Percentiles rank a stretch among this genome's conserved stretches.
phyloP scores from a whole-genome alignment of 2,797 vertebrate genomes.

The Crocidura indochinensis region DNA sequence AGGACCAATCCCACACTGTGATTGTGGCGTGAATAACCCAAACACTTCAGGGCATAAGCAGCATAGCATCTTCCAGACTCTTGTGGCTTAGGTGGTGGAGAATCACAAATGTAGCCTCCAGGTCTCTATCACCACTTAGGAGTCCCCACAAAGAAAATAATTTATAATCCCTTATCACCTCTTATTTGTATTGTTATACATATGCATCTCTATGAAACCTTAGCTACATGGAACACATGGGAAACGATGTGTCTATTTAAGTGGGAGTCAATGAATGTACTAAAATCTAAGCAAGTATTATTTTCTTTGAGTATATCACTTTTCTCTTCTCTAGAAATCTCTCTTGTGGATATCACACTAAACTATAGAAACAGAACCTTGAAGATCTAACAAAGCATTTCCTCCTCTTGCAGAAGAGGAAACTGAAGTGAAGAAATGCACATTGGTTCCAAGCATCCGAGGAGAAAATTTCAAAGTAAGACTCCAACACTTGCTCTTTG shows the following conservation, averaged over 20 bases:
- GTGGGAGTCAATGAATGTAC: neutral
- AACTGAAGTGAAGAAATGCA: neutral
- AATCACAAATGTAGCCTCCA: too few species aligned
- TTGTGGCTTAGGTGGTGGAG: too few species aligned
- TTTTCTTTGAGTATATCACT: neutral
- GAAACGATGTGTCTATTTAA: neutral
- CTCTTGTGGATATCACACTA: neutral
- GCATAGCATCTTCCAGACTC: too few species aligned
- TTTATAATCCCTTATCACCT: neutral
- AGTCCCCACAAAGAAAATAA: too few species aligned
- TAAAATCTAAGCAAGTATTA: neutral
- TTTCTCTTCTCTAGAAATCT: neutral
- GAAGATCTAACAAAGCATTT: neutral
- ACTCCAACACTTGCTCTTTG: neutral
- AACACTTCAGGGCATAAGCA: too few species aligned
- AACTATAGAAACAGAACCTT: too few species aligned
- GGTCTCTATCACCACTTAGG: too few species aligned
- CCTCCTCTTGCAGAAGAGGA: neutral
- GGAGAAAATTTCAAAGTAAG: neutral
- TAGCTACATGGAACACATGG: neutral
- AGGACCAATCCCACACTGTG: too few species aligned
- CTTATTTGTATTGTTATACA: neutral
- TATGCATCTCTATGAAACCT: neutral
- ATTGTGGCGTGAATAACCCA: too few species aligned
- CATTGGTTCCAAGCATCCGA: neutral